Evolutionary conservation across 2,888 invertebrate genomes (phyloP).

Genomic region (Conus canariensis): DNA sequence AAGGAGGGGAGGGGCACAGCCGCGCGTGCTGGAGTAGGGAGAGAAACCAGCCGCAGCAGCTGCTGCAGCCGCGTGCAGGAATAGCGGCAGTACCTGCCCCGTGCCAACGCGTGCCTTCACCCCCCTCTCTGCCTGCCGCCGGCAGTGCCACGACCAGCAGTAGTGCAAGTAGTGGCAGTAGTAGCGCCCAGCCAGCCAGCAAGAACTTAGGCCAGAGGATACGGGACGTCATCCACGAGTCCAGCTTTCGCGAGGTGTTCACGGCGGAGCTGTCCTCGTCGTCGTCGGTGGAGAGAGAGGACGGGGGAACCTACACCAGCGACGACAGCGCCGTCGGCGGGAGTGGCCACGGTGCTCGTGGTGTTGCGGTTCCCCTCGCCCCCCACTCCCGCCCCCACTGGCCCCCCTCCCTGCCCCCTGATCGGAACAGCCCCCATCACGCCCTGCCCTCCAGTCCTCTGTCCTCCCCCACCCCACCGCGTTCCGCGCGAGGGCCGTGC

Average conservation of each 20-base stretch:
- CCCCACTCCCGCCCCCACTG: neutral
- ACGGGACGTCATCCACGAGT: constrained; percentile 39
- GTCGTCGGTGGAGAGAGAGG: constrained; percentile 7
- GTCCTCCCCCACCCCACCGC: neutral
- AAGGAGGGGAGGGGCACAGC: neutral
- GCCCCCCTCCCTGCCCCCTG: neutral
- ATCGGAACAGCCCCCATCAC: too few species aligned
- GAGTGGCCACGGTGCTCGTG: neutral
- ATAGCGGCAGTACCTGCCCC: neutral
- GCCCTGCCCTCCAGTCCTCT: neutral
- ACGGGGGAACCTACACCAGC: neutral
- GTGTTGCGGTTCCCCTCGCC: neutral
- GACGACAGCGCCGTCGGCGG: neutral
- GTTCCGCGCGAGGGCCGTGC: neutral
- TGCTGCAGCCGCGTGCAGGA: neutral
- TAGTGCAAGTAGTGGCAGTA: constrained; percentile 19
- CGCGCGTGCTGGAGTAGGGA: neutral
- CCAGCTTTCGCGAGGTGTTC: neutral
- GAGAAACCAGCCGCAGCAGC: neutral
- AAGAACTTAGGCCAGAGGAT: constrained; percentile 38
- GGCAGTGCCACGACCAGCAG: neutral
- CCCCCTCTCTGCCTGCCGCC: neutral
- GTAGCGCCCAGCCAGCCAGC: neutral
- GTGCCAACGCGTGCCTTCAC: neutral
- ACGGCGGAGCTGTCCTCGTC: constrained; percentile 22